Evolutionary conservation across 2,113 vertebrate genomes (phyloP).

Genomic region (Sphaerodactylus townsendi): DNA sequence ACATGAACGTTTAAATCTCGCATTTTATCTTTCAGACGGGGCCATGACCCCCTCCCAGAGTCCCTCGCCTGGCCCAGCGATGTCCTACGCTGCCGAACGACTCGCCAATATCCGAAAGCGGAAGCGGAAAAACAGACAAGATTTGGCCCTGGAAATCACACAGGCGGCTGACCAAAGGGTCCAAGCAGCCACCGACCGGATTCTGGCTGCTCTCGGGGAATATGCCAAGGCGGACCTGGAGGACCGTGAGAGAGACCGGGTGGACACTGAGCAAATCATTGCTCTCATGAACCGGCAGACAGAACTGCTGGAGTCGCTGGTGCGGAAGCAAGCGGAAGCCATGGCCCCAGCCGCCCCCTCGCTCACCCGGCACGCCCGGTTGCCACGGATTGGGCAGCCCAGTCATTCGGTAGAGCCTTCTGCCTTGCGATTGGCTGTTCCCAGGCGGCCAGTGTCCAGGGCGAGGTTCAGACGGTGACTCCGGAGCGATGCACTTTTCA

Average conservation of each 20-base stretch:
- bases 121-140: conserved; percentile 14
- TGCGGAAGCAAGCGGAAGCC: neutral
- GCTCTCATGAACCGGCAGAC: conserved; percentile 17
- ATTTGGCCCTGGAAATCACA: conserved; percentile 4
- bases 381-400: neutral
- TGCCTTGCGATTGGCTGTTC: neutral
- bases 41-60: neutral
- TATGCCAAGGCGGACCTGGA: neutral
- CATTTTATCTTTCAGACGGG: neutral
- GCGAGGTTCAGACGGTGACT: neutral
- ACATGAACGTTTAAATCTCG: neutral
- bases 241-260: neutral
- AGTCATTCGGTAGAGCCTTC: neutral
- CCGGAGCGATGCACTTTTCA: neutral
- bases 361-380: neutral
- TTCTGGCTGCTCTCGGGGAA: neutral
- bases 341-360: neutral
- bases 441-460: neutral
- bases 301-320: conserved; percentile 18
- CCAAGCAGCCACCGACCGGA: neutral
- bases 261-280: conserved; percentile 16
- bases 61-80: neutral
- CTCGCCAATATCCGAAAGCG: conserved; percentile 16
- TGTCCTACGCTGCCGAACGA: neutral
- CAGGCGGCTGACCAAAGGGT: neutral